Evolutionary conservation across 1,140 invertebrate species (phyloP), one percentile per base, ranked within the genome.

Genomic region (Copidosoma floridanum): DNA sequence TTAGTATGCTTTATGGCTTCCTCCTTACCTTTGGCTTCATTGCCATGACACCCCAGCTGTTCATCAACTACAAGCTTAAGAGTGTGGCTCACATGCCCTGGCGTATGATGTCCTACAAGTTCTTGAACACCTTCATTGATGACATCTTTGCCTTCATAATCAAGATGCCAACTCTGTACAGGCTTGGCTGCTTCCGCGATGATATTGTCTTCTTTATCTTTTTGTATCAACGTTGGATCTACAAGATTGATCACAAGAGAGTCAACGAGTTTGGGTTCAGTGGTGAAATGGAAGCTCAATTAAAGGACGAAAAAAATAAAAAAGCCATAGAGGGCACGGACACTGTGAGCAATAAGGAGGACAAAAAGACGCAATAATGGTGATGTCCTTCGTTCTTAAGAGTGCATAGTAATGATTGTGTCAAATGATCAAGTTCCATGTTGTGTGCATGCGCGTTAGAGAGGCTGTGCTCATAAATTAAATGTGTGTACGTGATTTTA

Each of bases 111-210:
- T 97, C 95, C 12, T 99, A 99, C 74, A 99, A 99, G 84, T 98
- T 97, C 75, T 85, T 99, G n/a, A 99, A 99, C 77, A 99, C 97
- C 2, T 99, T 99, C 74, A 99, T 99, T 71, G 97, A 99, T 82
- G 97, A 99, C 80, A 95, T 99, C 66, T 99, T 99, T 84, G 97
- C 97, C 57, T 99, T 99, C 85, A 94, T 99, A 56, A 99, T 99
- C 64, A 97, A 97, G 82, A 99, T 99, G 97, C 97, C 97, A 35
- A 98, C 93, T 1, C 90, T 99, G 84, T 99, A 99, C 74, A 83
- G 91, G 61, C 74, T 94, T 61, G 96, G 97, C 14, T 99, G 97
- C 81, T 96, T 99, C 80, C 87, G 97, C 76, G 96, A 99, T 84
- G 92, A 99, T 82, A 95, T 99, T 66, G 90, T 99, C 26, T 99